Evolutionary conservation across 2,113 vertebrate genomes (phyloP).

Genomic region (Ctenomys sociabilis): DNA sequence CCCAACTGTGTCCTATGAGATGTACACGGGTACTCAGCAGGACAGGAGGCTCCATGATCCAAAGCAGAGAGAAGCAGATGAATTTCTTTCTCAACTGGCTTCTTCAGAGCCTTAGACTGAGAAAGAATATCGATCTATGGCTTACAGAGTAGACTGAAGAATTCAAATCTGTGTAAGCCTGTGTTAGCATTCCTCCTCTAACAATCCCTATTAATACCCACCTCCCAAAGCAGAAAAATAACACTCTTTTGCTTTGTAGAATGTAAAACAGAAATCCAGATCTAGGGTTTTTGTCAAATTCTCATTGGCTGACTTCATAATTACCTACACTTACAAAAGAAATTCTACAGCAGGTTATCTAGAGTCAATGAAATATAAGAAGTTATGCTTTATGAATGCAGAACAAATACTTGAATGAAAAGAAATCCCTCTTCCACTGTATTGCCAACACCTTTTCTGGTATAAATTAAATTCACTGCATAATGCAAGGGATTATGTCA

Average conservation of each 20-base stretch:
- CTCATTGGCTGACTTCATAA: background rate
- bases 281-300: conserved; percentile 31
- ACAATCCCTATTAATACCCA: conserved; percentile 3
- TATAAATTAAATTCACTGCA: background rate
- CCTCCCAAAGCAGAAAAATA: background rate
- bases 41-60: background rate
- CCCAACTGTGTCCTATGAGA: background rate
- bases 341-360: conserved; percentile 22
- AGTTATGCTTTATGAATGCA: background rate
- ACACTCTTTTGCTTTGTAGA: background rate
- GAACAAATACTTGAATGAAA: background rate
- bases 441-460: background rate
- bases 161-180: background rate
- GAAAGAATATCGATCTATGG: background rate
- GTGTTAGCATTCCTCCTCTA: background rate
- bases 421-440: background rate
- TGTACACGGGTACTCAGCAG: background rate
- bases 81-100: conserved; percentile 38
- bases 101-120: conserved; percentile 32
- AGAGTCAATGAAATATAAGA: background rate
- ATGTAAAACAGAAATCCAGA: conserved; percentile 23
- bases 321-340: conserved; percentile 21
- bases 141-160: conserved; percentile 22
- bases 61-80: conserved; percentile 14
- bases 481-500: conserved; percentile 19